Percentiles rank a stretch among this genome's conserved stretches.
phyloP scores from a whole-genome alignment of 2,113 vertebrate species.

The Leptocoma aspasia region DNA sequence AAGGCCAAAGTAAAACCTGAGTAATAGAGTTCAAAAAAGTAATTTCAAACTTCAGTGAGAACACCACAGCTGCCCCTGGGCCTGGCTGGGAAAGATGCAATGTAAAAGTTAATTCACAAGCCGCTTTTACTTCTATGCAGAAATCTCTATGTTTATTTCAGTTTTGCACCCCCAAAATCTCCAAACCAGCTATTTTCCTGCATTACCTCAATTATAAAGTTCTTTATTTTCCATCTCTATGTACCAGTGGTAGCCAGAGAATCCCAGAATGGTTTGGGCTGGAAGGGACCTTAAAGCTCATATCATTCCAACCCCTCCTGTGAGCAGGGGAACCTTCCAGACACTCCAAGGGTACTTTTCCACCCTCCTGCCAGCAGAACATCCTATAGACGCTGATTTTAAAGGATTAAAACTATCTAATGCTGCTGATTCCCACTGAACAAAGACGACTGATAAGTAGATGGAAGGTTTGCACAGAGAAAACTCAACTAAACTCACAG shows the following conservation, averaged over 20 bases:
- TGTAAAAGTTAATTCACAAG: background rate
- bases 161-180: background rate
- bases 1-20: background rate
- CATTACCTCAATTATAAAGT: too few relatives aligned
- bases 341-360: background rate
- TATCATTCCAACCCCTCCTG: background rate
- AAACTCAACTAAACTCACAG: background rate
- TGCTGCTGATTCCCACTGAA: background rate
- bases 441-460: background rate
- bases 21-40: background rate
- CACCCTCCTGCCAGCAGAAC: background rate
- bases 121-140: background rate
- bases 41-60: background rate
- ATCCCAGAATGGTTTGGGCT: background rate
- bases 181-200: background rate
- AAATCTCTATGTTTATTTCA: background rate
- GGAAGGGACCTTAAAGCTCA: background rate
- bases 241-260: background rate
- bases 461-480: background rate
- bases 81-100: background rate
- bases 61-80: background rate
- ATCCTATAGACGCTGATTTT: background rate
- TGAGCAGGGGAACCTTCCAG: background rate
- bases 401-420: background rate
- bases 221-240: background rate